Conservation (phyloP, 2,113 vertebrate species). For the human region GRCh38 chr4:114379501-114380000, state of each 20-base stretch:
- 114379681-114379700: neutral
- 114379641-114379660: neutral
- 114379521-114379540: neutral
- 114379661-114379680: neutral
- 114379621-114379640: neutral
- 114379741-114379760: neutral
- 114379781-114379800: too few species aligned
- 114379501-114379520: neutral
- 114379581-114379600: neutral
- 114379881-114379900: neutral
- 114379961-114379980: neutral
- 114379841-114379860: too few species aligned
- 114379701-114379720: neutral
- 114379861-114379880: too few species aligned
- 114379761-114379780: too few species aligned
- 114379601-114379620: neutral
- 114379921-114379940: neutral
- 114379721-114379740: neutral
- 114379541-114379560: neutral
- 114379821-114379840: too few species aligned
- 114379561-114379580: neutral
- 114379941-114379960: neutral
- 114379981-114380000: neutral
- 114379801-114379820: too few species aligned
- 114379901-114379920: neutral